Conservation (phyloP, 2,888 invertebrate genomes). For the Drosophila niveifrons region DNA sequence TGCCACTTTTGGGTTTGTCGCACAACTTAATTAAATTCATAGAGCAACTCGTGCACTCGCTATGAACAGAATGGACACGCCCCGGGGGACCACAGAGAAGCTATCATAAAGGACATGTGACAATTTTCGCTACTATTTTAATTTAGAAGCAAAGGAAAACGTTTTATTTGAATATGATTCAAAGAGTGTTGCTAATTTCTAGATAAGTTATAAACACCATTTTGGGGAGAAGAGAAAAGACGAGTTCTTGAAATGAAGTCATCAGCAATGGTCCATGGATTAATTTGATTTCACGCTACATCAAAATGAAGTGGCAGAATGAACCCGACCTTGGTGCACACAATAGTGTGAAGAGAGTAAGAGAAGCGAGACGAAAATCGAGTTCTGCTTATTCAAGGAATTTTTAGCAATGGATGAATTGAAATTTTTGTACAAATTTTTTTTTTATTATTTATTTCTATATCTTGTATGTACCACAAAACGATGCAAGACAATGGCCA, state of each 20-base stretch:
- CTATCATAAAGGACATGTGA: slow-evolving; percentile 17
- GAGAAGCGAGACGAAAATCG: slow-evolving; percentile 32
- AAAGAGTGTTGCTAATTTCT: slow-evolving; percentile 79
- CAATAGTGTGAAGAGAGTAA: slow-evolving; percentile 29
- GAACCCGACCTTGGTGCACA: slow-evolving; percentile 51
- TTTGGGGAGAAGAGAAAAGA: slow-evolving; percentile 23
- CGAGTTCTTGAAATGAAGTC: slow-evolving; percentile 70
- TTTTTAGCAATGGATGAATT: slow-evolving; percentile 49
- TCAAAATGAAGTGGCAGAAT: slow-evolving; percentile 68
- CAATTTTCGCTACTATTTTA: slow-evolving; percentile 26
- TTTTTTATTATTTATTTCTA: slow-evolving; percentile 71
- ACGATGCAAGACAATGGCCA: slow-evolving; percentile 70
- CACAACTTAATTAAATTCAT: slow-evolving; percentile 77
- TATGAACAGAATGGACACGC: slow-evolving; percentile 45
- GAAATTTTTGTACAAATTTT: slow-evolving; percentile 67
- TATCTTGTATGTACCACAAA: slow-evolving; percentile 73
- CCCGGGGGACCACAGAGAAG: slow-evolving; percentile 21
- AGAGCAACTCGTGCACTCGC: slow-evolving; percentile 43
- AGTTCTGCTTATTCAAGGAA: slow-evolving; percentile 47
- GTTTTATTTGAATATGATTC: slow-evolving; percentile 78
- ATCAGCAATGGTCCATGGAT: slow-evolving; percentile 78
- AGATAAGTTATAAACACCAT: slow-evolving; percentile 50
- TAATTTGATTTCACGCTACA: slow-evolving; percentile 83
- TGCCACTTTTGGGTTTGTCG: slow-evolving; percentile 59
- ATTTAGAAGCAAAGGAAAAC: slow-evolving; percentile 47